phyloP scores from a whole-genome alignment of 2,888 invertebrate species.

The Tupiocoris notatus region DNA sequence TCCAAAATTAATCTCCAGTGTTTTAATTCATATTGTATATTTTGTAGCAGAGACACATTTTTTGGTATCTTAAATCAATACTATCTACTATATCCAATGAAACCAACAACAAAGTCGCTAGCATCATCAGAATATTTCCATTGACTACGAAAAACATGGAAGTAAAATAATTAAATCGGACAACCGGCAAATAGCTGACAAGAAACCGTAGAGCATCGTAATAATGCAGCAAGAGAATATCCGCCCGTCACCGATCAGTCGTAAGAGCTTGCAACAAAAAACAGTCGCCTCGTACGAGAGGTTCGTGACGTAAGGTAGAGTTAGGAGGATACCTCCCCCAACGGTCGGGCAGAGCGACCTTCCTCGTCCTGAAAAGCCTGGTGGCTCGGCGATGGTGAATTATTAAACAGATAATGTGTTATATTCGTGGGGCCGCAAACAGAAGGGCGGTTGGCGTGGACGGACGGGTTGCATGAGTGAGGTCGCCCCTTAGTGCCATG shows the following conservation, averaged over 20 bases:
- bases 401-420: slow-evolving; percentile 37
- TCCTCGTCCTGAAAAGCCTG: background rate
- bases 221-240: too few species aligned
- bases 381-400: slow-evolving; percentile 25
- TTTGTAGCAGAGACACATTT: too few species aligned
- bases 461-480: slow-evolving; percentile 22
- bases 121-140: too few species aligned
- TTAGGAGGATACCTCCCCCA: slow-evolving; percentile 14
- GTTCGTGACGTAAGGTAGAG: slow-evolving; percentile 25
- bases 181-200: too few species aligned
- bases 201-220: too few species aligned
- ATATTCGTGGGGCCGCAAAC: slow-evolving; percentile 19
- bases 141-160: too few species aligned
- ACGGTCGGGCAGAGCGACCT: background rate
- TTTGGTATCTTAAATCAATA: too few species aligned
- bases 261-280: background rate
- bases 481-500: slow-evolving; percentile 20
- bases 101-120: too few species aligned
- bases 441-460: background rate
- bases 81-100: too few species aligned
- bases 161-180: too few species aligned
- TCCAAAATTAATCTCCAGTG: too few species aligned
- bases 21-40: too few species aligned
- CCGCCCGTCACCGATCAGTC: background rate
- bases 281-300: background rate